Percentiles rank a stretch among this genome's conserved stretches.
phyloP scores from a whole-genome alignment of 2,888 invertebrate species.

The Horisme vitalbata region DNA sequence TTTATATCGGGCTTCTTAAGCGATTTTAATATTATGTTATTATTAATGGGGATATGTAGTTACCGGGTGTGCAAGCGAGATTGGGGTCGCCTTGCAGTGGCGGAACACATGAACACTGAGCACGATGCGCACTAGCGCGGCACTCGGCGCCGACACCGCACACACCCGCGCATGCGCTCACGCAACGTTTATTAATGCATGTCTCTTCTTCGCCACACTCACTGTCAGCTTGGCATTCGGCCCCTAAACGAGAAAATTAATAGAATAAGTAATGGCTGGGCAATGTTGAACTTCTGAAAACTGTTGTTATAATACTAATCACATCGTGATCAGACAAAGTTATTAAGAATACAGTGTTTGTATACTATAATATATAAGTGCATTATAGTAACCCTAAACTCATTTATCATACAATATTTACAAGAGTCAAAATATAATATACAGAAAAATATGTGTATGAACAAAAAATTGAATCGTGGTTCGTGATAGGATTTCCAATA shows the following conservation, averaged over 20 bases:
- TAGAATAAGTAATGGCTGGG: too few species aligned
- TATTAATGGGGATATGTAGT: constrained; percentile 2
- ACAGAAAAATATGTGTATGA: constrained; percentile 27
- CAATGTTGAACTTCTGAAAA: background rate
- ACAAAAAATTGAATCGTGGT: constrained; percentile 16
- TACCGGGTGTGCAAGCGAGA: constrained; percentile 86
- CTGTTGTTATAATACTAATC: too few species aligned
- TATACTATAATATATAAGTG: too few species aligned
- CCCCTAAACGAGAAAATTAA: constrained; percentile 47
- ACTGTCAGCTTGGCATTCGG: constrained; percentile 86
- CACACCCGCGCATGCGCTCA: constrained; percentile 89
- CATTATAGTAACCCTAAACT: too few species aligned
- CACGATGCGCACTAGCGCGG: constrained; percentile 88
- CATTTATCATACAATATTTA: constrained; percentile 25
- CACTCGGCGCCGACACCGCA: constrained; percentile 92
- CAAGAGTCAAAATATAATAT: constrained; percentile 15
- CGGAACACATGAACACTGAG: constrained; percentile 89
- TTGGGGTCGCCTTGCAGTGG: constrained; percentile 92
- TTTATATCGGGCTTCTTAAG: too few species aligned
- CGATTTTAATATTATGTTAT: too few species aligned
- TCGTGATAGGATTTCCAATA: constrained; percentile 12
- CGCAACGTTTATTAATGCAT: constrained; percentile 88
- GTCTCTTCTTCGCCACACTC: constrained; percentile 89
- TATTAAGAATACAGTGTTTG: too few species aligned
- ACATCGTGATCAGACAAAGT: too few species aligned